Evolutionary conservation across 1,140 invertebrate genomes (phyloP).

Genomic region (Formica exsecta): DNA sequence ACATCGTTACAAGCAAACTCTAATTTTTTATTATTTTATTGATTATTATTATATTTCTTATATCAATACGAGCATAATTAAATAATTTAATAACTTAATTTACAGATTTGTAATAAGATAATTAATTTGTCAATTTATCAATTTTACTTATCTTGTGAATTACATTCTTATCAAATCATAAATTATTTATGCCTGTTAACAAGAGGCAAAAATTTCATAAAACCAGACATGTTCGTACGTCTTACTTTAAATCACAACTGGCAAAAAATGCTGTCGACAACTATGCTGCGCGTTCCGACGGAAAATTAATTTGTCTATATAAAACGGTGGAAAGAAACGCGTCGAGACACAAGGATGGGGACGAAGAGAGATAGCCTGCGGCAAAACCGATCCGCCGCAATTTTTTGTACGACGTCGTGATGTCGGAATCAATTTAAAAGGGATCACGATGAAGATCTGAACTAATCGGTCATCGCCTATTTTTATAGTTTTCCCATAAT

Average conservation of each 20-base stretch:
- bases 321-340: conserved; percentile 49
- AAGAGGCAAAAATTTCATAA: conserved; percentile 51
- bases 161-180: conserved; percentile 30
- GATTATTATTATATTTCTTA: not conserved
- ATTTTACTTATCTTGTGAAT: not conserved
- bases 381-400: conserved; percentile 41
- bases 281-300: conserved; percentile 33
- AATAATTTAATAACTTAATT: conserved; percentile 31
- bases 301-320: conserved; percentile 59
- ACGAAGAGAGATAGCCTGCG: conserved; percentile 53
- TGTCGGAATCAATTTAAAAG: conserved; percentile 54
- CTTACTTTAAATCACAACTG: conserved; percentile 43
- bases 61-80: not conserved
- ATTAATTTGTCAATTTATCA: conserved; percentile 8
- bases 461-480: too few species aligned
- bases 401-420: conserved; percentile 33
- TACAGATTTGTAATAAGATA: not conserved
- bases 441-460: not conserved
- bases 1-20: too few species aligned
- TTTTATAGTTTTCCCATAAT: conserved; percentile 23
- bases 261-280: conserved; percentile 24
- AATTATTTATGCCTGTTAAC: conserved; percentile 28
- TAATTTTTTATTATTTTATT: too few species aligned
- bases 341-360: conserved; percentile 11
- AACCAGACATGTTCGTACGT: conserved; percentile 6